Evolutionary conservation across 2,888 invertebrate species (phyloP).

Genomic region (Melanchra persicariae): DNA sequence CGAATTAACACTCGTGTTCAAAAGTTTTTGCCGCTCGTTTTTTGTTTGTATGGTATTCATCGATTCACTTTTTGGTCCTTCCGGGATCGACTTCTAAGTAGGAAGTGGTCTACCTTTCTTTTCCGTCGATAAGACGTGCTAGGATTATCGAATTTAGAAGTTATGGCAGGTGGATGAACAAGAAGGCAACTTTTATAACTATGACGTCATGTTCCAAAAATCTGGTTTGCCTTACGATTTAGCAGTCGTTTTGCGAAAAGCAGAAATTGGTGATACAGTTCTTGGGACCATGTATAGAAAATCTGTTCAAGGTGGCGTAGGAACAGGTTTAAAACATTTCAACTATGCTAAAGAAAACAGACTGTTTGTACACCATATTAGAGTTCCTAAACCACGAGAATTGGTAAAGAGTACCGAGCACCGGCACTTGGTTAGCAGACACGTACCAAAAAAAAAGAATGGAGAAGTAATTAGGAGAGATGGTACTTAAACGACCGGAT

Average conservation of each 20-base stretch:
- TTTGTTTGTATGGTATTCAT: slow-evolving; percentile 21
- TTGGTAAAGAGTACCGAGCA: slow-evolving; percentile 9
- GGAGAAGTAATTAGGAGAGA: slow-evolving; percentile 40
- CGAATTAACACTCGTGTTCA: slow-evolving; percentile 60
- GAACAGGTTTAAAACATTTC: neutral
- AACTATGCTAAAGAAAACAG: neutral
- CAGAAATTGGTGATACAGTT: slow-evolving; percentile 27
- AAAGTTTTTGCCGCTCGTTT: slow-evolving; percentile 45
- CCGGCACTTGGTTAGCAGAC: slow-evolving; percentile 24
- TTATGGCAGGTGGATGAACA: slow-evolving; percentile 9
- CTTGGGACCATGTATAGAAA: neutral
- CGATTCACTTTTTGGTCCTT: slow-evolving; percentile 32
- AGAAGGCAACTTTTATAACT: neutral
- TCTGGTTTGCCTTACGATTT: slow-evolving; percentile 34
- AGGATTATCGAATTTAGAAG: slow-evolving; percentile 9
- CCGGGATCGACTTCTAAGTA: slow-evolving; percentile 23
- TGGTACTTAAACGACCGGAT: slow-evolving; percentile 31
- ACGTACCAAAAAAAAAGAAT: slow-evolving; percentile 37
- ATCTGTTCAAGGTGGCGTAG: neutral
- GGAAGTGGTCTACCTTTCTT: slow-evolving; percentile 23
- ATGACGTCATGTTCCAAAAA: slow-evolving; percentile 51
- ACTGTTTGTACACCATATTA: slow-evolving; percentile 6
- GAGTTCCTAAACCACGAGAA: slow-evolving; percentile 3
- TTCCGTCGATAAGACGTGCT: slow-evolving; percentile 22
- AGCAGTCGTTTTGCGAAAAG: slow-evolving; percentile 16